Conservation (phyloP, 64 coral and sea anemone species). For the Cladopsammia gracilis region DNA sequence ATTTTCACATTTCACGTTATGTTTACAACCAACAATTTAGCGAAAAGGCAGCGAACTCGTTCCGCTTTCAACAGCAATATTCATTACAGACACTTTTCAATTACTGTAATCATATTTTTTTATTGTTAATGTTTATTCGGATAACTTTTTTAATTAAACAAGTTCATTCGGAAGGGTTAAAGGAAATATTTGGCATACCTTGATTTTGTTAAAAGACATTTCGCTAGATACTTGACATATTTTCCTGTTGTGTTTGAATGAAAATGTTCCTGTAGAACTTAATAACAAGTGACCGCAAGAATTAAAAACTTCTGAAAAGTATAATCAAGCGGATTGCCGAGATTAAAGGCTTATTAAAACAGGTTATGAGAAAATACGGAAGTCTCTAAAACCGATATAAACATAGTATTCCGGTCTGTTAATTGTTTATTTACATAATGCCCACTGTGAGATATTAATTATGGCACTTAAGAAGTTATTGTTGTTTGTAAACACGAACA, state of each 20-base stretch:
- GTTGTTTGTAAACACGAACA: constrained; percentile 37
- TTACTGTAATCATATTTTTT: background rate
- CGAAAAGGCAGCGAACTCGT: no score
- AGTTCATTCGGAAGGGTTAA: background rate
- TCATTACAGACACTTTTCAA: background rate
- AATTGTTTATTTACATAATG: constrained; percentile 57
- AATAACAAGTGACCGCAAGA: constrained; percentile 1
- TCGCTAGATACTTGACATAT: constrained; percentile 24
- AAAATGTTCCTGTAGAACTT: background rate
- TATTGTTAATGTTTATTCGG: background rate
- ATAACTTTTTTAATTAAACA: constrained; percentile 9
- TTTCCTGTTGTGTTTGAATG: background rate
- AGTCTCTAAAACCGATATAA: constrained; percentile 20
- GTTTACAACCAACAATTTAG: no score
- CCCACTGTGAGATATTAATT: constrained; percentile 28
- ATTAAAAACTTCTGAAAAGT: background rate
- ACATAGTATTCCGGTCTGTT: constrained; percentile 2
- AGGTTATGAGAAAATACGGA: background rate
- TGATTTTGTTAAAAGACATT: constrained; percentile 14
- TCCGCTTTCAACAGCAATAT: background rate
- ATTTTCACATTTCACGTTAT: no score
- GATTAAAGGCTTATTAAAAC: constrained; percentile 12
- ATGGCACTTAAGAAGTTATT: background rate
- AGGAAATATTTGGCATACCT: constrained; percentile 20
- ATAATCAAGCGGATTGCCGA: background rate